A percentile compares a stretch with the other conserved stretches of the same genome.
These are phyloP conservation scores for Caenorhabditis drosophilae DNA, from an alignment of 2,888 invertebrate genomes.

Conservation along the genomic window DNA sequence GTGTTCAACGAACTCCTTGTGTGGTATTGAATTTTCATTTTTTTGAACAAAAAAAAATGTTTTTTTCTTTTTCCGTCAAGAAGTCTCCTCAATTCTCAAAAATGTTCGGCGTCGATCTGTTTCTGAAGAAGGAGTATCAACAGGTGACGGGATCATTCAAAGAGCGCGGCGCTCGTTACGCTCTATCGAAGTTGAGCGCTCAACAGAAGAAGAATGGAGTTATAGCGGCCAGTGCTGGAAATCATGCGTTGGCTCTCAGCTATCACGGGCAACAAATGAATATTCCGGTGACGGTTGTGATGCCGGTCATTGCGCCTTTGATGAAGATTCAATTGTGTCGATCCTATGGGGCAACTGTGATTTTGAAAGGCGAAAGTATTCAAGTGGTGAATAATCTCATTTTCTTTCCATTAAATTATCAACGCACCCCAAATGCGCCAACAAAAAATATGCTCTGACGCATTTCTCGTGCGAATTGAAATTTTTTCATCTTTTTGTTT, in stretches of 20 bases:
- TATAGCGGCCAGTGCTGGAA: slow-evolving; percentile 73
- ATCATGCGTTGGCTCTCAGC: slow-evolving; percentile 85
- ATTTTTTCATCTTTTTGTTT: too few species aligned
- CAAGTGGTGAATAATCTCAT: slow-evolving; percentile 32
- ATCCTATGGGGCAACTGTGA: slow-evolving; percentile 83
- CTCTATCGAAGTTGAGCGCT: slow-evolving; percentile 37
- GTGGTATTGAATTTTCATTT: slow-evolving; percentile 73
- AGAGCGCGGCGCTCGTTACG: slow-evolving; percentile 81
- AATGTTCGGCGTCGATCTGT: slow-evolving; percentile 83
- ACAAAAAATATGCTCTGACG: too few species aligned
- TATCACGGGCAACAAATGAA: slow-evolving; percentile 80
- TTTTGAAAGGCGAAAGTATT: slow-evolving; percentile 74
- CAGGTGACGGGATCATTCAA: slow-evolving; percentile 96
- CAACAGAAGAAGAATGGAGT: slow-evolving; percentile 49
- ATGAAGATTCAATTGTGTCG: slow-evolving; percentile 92
- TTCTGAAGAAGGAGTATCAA: slow-evolving; percentile 89
- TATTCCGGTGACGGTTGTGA: slow-evolving; percentile 84
- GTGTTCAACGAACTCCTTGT: slow-evolving; percentile 85
- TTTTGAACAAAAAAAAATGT: not conserved
- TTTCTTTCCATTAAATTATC: too few species aligned
- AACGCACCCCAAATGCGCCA: too few species aligned
- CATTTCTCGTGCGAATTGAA: too few species aligned
- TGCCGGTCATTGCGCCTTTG: slow-evolving; percentile 91
- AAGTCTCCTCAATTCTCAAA: slow-evolving; percentile 81
- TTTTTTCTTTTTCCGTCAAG: slow-evolving; percentile 76